These are phyloP conservation scores for Philhelius pedissequus DNA, from an alignment of 2,888 invertebrate species.

Conservation along the genomic window DNA sequence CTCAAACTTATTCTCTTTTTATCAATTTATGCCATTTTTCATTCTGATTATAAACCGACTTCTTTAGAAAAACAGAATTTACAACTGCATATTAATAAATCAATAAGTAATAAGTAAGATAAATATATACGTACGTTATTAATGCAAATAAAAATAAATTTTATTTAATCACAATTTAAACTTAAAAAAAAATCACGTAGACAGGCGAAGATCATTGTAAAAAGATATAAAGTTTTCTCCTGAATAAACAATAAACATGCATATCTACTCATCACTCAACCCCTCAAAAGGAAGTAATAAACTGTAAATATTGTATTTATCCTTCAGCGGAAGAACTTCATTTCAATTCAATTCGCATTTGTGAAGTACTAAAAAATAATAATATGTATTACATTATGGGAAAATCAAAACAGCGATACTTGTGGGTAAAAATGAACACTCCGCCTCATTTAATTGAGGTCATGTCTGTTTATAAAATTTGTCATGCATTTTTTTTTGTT, in stretches of 20 bases:
- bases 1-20: too few species aligned
- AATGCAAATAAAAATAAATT: too few species aligned
- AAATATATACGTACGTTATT: too few species aligned
- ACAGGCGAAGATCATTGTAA: background rate
- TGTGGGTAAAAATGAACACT: background rate
- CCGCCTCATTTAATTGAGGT: background rate
- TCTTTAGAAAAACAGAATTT: too few species aligned
- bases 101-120: too few species aligned
- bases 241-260: background rate
- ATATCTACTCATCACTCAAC: background rate
- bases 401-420: background rate
- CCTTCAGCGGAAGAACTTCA: background rate
- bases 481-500: too few species aligned
- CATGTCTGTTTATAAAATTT: too few species aligned
- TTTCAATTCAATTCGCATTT: background rate
- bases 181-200: background rate
- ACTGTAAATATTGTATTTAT: slow-evolving; percentile 20
- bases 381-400: background rate
- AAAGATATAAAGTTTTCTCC: background rate
- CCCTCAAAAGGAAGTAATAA: background rate
- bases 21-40: too few species aligned
- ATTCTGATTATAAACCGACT: too few species aligned
- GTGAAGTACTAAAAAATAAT: background rate
- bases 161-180: too few species aligned
- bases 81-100: too few species aligned